Evolutionary conservation across 2,113 vertebrate genomes (phyloP).

Genomic region (Hemibagrus wyckioides): DNA sequence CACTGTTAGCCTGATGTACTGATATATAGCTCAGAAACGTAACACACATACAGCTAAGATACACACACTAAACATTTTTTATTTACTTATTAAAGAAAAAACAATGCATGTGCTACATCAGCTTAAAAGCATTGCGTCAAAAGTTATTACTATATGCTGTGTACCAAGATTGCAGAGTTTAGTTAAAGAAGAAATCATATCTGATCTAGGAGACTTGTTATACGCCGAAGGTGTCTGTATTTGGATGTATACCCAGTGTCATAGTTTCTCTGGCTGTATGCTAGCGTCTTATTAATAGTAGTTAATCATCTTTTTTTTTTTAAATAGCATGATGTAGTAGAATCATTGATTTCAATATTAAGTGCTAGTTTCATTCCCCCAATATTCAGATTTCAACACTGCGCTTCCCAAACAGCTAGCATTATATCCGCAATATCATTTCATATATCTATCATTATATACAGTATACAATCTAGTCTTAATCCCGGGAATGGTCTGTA

Average conservation of each 20-base stretch:
- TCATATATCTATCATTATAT: too few species aligned
- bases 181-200: background rate
- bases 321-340: background rate
- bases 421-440: too few species aligned
- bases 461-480: background rate
- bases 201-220: background rate
- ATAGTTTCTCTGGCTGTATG: too few species aligned
- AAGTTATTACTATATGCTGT: background rate
- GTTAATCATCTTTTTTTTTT: background rate
- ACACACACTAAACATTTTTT: background rate
- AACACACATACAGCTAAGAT: background rate
- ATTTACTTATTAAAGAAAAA: background rate
- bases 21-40: background rate
- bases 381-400: background rate
- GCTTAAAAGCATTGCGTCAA: background rate
- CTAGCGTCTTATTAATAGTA: background rate
- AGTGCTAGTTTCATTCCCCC: too few species aligned
- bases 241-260: too few species aligned
- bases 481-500: background rate
- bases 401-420: background rate
- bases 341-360: background rate
- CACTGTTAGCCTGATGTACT: background rate
- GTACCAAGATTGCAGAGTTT: background rate
- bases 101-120: background rate
- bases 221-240: background rate